Evolutionary conservation across 1,140 invertebrate genomes (phyloP), one percentile per base, ranked within the genome.

Genomic region (Drosophila azteca): DNA sequence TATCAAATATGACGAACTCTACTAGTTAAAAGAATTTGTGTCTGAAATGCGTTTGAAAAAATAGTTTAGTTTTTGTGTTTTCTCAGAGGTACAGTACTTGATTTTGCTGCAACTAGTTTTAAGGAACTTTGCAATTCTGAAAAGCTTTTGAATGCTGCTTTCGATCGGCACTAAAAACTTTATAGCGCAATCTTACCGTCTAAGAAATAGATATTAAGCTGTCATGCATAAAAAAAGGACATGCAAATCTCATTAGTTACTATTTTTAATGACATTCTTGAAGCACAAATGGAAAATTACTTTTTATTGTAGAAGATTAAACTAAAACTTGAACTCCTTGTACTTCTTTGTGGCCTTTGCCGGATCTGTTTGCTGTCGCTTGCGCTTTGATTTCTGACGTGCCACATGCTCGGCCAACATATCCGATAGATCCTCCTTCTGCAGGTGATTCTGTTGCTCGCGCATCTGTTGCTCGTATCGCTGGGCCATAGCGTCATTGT

Each of bases 361-460:
- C 8, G 95, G 95, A 89, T 97, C 97, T 57, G 95, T 96, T 92
- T 98, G 97, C 84, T 98, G 97, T 46, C 96, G 93, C 90, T 98
- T 98, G 71, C 98, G 94, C 93, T 99, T 98, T 90, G 96, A 96
- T 94, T 97, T 98, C 92, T 99, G 97, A 78, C 98, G 95, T 22
- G 98, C 97, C 20, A 98, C 97, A 92, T 99, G 98, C 92, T 99
- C 98, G 22, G 98, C 98, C 66, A 99, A 94, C 98, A 99, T 99
- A 90, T 99, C 98, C 20, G 97, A 98, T 11, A 99, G 94, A 94
- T 99, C 99, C 93, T 99, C 99, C 71, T 97, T 96, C 69, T 96
- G 95, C 35, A 97, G 92, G 90, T 96, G 94, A 76, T 96, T 95
- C 87, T 98, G 97, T 83, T 97, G 96, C 89, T 99, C 98, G 48